phyloP scores from a whole-genome alignment of 2,113 vertebrate species.

The Daphoenositta chrysoptera region DNA sequence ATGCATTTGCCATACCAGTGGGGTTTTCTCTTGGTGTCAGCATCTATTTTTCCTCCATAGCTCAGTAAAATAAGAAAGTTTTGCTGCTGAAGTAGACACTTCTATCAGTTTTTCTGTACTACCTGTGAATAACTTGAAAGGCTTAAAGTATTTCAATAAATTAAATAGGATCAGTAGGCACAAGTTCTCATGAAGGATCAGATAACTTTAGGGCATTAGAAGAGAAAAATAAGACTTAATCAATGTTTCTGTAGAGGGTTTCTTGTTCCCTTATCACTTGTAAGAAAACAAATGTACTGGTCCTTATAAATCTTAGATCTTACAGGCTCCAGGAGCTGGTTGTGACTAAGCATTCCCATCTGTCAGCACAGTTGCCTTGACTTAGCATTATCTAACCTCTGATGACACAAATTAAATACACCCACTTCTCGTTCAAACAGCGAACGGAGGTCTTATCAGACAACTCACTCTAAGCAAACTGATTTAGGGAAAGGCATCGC shows the following conservation, averaged over 20 bases:
- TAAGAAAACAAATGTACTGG: slow-evolving; percentile 15
- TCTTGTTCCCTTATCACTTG: background rate
- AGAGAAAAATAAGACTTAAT: slow-evolving; percentile 3
- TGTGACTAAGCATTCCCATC: slow-evolving; percentile 23
- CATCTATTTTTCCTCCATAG: background rate
- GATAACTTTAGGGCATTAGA: background rate
- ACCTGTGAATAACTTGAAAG: background rate
- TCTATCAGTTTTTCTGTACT: background rate
- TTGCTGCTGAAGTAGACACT: background rate
- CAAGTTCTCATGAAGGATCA: background rate
- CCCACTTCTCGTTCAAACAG: slow-evolving; percentile 10
- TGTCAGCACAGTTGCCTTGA: background rate
- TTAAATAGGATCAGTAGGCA: background rate
- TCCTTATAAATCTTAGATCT: background rate
- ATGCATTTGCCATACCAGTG: background rate
- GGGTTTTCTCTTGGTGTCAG: background rate
- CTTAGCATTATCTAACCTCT: slow-evolving; percentile 30
- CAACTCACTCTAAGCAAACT: background rate
- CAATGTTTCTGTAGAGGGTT: background rate
- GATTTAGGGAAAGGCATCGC: background rate
- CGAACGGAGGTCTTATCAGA: background rate
- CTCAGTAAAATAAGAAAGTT: background rate
- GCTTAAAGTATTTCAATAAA: slow-evolving; percentile 23
- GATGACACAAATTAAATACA: slow-evolving; percentile 36
- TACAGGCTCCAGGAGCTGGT: background rate